Evolutionary conservation across 2,888 invertebrate genomes (phyloP), one percentile per base, ranked within the genome.

Genomic region (Melanotus villosus): DNA sequence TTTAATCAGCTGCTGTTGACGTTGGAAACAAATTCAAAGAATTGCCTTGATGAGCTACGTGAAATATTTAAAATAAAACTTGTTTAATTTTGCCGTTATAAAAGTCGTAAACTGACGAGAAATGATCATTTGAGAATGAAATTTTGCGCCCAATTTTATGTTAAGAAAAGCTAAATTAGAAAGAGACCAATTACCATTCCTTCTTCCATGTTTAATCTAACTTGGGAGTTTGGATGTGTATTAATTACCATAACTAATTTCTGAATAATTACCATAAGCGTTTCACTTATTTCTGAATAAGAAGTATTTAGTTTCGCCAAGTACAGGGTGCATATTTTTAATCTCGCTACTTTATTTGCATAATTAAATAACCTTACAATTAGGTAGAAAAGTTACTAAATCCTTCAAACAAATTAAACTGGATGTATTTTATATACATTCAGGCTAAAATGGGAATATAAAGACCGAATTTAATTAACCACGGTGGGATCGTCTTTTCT

Each of bases 181-280:
- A 67, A 54, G 45, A 59, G 60, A 67, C 60, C 60, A 67, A 67
- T 67, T 67, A 67, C 54, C 36, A 32, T 62, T 26, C 26, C 43
- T 52, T 63, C 68, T 63, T 36, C 32, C 68, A 30, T 57, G 41
- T 62, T 68, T 56, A 63, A 68, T 56, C 26, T 57, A 60, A 43
- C 50, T 32, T 34, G 23, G 30, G 32, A 58, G 30, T 50, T 56
- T 38, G 50, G 60, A 36, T 58, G 58, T 60, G 58, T 68, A 63
- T 68, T 68, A 68, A 68, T 63, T 63, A 63, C 63, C 63, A 68
- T 68, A 58, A 63, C 62, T 68, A 68, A 68, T 68, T 68, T 63
- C 26, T 68, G 68, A 68, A 68, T 68, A 68, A 68, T 68, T 68
- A 57, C 63, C 57, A 41, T 52, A 68, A 68, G 52, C 57, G 56